Evolutionary conservation across 2,113 vertebrate genomes (phyloP).

Genomic region (Puffinus mauretanicus): DNA sequence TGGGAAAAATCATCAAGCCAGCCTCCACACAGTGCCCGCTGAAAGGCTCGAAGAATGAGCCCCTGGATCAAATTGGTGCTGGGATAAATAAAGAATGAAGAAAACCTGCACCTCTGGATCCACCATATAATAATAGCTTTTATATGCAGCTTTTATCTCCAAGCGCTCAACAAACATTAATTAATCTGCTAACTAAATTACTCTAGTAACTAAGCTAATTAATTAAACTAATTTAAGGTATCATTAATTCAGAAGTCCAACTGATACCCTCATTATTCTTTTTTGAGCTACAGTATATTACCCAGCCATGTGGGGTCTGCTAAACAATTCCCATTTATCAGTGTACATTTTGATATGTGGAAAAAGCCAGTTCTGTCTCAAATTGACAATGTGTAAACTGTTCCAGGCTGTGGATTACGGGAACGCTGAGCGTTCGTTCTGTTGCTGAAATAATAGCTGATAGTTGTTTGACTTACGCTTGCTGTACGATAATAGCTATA

Average conservation of each 20-base stretch:
- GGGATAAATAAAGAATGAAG: neutral
- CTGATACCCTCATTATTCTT: slow-evolving; percentile 64
- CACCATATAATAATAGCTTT: neutral
- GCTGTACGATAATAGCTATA: slow-evolving; percentile 68
- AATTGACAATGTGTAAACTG: slow-evolving; percentile 71
- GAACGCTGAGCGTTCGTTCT: slow-evolving; percentile 27
- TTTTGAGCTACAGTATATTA: slow-evolving; percentile 31
- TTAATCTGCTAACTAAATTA: slow-evolving; percentile 72
- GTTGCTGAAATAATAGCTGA: slow-evolving; percentile 71
- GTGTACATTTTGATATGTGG: slow-evolving; percentile 34
- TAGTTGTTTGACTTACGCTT: slow-evolving; percentile 69
- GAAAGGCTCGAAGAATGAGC: neutral
- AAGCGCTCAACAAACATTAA: slow-evolving; percentile 63
- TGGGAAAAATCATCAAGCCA: neutral
- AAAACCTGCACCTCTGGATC: neutral
- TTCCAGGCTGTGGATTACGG: slow-evolving; percentile 59
- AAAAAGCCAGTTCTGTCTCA: slow-evolving; percentile 53
- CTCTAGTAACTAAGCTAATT: slow-evolving; percentile 71
- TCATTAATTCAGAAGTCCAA: slow-evolving; percentile 72
- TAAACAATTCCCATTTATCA: slow-evolving; percentile 62
- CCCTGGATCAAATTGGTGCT: neutral
- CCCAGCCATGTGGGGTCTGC: slow-evolving; percentile 37
- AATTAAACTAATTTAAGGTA: slow-evolving; percentile 75
- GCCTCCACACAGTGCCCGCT: neutral
- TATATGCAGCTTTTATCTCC: slow-evolving; percentile 38